Conservation (phyloP, 2,797 vertebrate genomes). For the Pseudochirops corinnae region DNA sequence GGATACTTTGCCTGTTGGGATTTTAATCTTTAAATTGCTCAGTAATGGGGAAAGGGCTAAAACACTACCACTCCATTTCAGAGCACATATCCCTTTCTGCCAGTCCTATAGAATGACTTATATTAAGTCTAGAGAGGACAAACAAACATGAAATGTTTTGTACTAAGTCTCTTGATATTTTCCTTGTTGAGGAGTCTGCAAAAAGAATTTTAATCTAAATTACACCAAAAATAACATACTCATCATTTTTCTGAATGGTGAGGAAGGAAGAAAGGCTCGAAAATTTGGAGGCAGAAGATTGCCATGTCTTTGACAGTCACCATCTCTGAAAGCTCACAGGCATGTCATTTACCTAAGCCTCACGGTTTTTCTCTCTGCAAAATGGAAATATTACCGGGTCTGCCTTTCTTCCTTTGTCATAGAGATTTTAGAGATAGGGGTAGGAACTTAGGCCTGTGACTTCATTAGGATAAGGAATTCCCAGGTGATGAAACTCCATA, state of each 20-base stretch:
- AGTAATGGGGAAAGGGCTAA: neutral
- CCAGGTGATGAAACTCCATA: neutral
- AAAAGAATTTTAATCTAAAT: conserved; percentile 12
- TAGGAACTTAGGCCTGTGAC: neutral
- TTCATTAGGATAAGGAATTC: neutral
- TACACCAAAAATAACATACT: neutral
- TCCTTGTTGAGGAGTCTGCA: neutral
- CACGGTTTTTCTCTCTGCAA: neutral
- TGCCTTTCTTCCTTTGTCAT: neutral
- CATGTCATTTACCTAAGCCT: neutral
- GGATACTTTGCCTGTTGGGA: neutral
- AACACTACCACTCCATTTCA: neutral
- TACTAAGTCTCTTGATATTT: neutral
- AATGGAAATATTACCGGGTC: neutral
- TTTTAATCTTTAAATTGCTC: neutral
- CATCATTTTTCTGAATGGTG: neutral
- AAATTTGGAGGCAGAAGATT: neutral
- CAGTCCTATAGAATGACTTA: neutral
- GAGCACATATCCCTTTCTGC: neutral
- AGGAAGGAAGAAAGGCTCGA: neutral
- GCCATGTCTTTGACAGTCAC: neutral
- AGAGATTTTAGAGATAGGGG: neutral
- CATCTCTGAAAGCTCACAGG: neutral
- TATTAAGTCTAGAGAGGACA: neutral
- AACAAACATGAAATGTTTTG: neutral